Percentiles rank a stretch among this genome's conserved stretches.
Conservation (phyloP, 2,113 vertebrate genomes). For the Cyanoderma ruficeps region DNA sequence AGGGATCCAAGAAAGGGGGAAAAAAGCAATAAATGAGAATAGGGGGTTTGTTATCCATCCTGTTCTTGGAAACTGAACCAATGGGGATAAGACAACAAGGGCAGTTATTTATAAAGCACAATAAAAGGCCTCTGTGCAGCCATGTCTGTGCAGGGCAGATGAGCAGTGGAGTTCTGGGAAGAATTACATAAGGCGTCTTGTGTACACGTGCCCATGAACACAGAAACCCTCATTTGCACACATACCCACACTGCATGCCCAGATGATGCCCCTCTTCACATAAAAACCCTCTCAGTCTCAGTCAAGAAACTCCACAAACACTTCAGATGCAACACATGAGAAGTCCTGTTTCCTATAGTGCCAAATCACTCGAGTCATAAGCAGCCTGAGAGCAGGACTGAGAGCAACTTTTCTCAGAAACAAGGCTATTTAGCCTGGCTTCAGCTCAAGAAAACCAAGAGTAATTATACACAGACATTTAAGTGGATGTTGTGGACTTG, state of each 20-base stretch:
- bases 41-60: conserved; percentile 40
- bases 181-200: conserved; percentile 47
- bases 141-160: conserved; percentile 54
- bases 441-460: conserved; percentile 27
- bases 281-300: not conserved
- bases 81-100: conserved; percentile 56
- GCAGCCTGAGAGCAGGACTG: conserved; percentile 41
- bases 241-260: not conserved
- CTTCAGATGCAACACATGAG: conserved; percentile 19
- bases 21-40: conserved; percentile 21
- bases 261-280: conserved; percentile 26
- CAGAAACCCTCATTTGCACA: conserved; percentile 1
- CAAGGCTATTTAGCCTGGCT: conserved; percentile 58
- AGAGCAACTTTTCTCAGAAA: conserved; percentile 71
- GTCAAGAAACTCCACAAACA: conserved; percentile 38
- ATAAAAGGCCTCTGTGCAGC: conserved; percentile 68
- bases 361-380: conserved; percentile 13
- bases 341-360: not conserved
- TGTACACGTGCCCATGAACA: not conserved
- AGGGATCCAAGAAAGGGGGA: not conserved
- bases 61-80: conserved; percentile 50
- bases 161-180: conserved; percentile 52
- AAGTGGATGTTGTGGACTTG: not conserved
- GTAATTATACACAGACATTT: conserved; percentile 42
- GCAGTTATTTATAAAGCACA: conserved; percentile 58